Evolutionary conservation across 2,113 vertebrate species (phyloP).

Genomic region (Synodontis membranacea): DNA sequence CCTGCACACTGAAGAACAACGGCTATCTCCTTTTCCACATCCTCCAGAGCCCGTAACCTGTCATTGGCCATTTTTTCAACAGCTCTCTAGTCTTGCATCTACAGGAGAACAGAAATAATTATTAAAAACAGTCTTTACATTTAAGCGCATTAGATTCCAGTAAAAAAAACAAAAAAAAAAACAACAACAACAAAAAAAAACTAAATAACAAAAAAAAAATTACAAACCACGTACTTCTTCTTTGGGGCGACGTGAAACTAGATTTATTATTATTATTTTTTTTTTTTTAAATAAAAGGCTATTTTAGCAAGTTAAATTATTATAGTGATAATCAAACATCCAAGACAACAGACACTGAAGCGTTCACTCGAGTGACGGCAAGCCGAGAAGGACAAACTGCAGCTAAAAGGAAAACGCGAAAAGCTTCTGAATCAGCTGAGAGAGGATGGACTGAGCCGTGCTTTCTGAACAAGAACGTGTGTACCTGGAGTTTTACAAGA

Average conservation of each 20-base stretch:
- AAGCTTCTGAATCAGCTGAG: neutral
- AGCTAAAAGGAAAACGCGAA: conserved; percentile 12
- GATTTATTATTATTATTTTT: no score
- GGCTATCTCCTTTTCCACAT: conserved; percentile 79
- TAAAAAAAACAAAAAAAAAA: neutral
- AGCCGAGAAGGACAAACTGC: conserved; percentile 10
- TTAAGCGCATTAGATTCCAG: neutral
- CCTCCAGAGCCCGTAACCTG: conserved; percentile 73
- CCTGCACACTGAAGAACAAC: conserved; percentile 74
- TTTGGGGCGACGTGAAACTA: neutral
- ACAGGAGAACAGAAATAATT: neutral
- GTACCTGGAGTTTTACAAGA: neutral
- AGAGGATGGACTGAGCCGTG: neutral
- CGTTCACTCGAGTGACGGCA: neutral
- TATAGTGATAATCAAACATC: neutral
- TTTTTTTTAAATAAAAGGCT: neutral
- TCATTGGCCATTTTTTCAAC: conserved; percentile 76
- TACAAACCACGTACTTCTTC: conserved; percentile 6
- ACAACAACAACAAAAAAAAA: neutral
- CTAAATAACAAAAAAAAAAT: neutral
- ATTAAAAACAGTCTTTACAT: neutral
- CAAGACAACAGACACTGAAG: neutral
- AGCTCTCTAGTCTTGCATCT: neutral
- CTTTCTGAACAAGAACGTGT: neutral
- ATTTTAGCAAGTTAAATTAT: no score